These are phyloP conservation scores for Chrysolina oricalcia DNA, from an alignment of 2,888 invertebrate genomes.

Conservation along the genomic window DNA sequence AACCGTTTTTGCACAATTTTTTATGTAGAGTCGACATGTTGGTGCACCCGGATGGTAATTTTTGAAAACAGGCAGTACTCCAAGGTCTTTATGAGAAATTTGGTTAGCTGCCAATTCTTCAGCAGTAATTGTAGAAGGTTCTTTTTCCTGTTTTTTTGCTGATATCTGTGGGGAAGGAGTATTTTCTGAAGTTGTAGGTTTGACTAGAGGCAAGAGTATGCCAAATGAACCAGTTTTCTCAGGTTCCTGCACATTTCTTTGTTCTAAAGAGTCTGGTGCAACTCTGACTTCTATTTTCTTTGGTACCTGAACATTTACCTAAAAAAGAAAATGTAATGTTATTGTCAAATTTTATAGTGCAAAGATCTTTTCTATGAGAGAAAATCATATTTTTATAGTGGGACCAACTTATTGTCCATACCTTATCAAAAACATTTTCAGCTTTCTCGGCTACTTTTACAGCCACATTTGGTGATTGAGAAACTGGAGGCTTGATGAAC, in stretches of 20 bases:
- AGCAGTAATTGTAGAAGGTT: conserved; percentile 73
- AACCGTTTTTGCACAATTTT: conserved; percentile 90
- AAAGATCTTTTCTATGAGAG: too few relatives aligned
- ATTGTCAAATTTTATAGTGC: too few relatives aligned
- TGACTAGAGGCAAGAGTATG: conserved; percentile 58
- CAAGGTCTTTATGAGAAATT: conserved; percentile 82
- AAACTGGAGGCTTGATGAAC: conserved; percentile 71
- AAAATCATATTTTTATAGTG: too few relatives aligned
- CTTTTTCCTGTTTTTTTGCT: conserved; percentile 55
- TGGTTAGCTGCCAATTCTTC: conserved; percentile 81
- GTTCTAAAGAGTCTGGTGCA: conserved; percentile 63
- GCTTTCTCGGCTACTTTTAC: conserved; percentile 67
- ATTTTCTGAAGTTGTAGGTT: conserved; percentile 43
- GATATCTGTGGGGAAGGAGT: conserved; percentile 43
- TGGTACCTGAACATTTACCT: conserved; percentile 66
- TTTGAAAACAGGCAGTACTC: conserved; percentile 85
- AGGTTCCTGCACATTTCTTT: conserved; percentile 32
- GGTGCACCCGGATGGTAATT: conserved; percentile 89
- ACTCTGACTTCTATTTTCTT: conserved; percentile 75
- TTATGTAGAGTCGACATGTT: conserved; percentile 90
- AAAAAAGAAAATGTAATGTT: conserved; percentile 19
- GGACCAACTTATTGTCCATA: conserved; percentile 16
- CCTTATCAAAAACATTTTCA: conserved; percentile 75
- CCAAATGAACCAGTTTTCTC: conserved; percentile 63
- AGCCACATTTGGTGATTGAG: conserved; percentile 50